Base-by-base conservation (phyloP, 1,140 invertebrate species). In the Elymnias hypermnestra region DNA sequence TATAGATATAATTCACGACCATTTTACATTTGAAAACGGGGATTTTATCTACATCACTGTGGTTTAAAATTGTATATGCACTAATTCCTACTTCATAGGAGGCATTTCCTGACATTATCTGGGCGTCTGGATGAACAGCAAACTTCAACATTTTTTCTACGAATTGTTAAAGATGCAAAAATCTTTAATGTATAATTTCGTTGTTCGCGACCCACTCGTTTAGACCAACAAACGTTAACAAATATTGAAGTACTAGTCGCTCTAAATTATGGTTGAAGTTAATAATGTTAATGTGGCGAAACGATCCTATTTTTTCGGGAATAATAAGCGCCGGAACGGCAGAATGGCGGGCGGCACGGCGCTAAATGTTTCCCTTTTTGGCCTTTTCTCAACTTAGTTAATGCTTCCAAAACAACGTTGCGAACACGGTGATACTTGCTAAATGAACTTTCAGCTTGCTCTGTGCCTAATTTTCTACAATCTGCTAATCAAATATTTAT, bases 351-450 rank as follows among this genome's bases (percentile, higher is more conserved):
- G 57, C 55, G 49, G 36, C 51, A 51, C 33, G 56, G 46, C 53
- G 53, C 72, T 69, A 78, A 83, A 76, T 72, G 74, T 71, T 75
- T 74, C 70, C 69, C 66, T 68, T 82, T 76, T 78, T 74, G 77
- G 79, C 77, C 65, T 67, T 41, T 71, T 68, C 71, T 81, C 75
- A 81, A 84, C 58, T 75, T 73, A 78, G 81, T 78, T 81, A 82
- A 84, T 81, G 73, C 66, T 72, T 54, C 63, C 67, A 78, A 82
- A 82, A 82, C 75, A 83, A 78, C 63, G 48, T 47, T 57, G 69
- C 50, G 62, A 70, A 83, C 69, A 78, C 59, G 43, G 58, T 52
- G 59, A 68, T 68, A 70, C 60, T 57, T 48, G 44, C 39, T 42
- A 47, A 46, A 47, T 50, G 36, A 50, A 44, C 19, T 54, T 53